These are phyloP conservation scores for Phocoena sinus DNA, from an alignment of 2,113 vertebrate genomes.

Conservation along the genomic window DNA sequence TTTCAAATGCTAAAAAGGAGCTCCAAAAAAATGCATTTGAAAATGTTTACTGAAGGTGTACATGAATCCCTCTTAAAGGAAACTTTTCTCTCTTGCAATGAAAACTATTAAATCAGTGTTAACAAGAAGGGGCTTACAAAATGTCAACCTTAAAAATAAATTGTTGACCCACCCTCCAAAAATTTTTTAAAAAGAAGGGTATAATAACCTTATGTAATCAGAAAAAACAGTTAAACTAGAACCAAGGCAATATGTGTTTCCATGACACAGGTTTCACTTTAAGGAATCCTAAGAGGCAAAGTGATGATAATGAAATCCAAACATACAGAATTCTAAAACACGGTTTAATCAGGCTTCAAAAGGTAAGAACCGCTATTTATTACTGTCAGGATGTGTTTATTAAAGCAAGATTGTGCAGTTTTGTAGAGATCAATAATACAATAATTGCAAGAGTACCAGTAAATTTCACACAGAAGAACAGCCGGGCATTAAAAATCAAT, in stretches of 20 bases:
- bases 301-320: not conserved
- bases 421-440: constrained; percentile 54
- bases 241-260: not conserved
- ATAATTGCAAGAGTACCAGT: constrained; percentile 56
- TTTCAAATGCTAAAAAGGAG: too few relatives aligned
- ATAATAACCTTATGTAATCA: not conserved
- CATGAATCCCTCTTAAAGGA: not conserved
- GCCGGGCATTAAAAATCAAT: constrained; percentile 75
- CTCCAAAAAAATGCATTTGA: not conserved
- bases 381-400: not conserved
- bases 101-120: not conserved
- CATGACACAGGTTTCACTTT: not conserved
- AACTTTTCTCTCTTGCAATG: not conserved
- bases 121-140: not conserved
- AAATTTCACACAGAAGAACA: constrained; percentile 76
- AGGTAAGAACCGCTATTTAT: not conserved
- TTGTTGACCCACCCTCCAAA: not conserved
- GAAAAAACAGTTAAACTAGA: not conserved
- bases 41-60: not conserved
- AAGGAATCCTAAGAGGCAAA: not conserved
- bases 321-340: not conserved
- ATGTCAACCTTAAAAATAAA: not conserved
- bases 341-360: not conserved
- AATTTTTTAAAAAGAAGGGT: not conserved
- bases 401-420: constrained; percentile 26